phyloP scores from a whole-genome alignment of 2,113 vertebrate genomes.

The Notechis scutatus region DNA sequence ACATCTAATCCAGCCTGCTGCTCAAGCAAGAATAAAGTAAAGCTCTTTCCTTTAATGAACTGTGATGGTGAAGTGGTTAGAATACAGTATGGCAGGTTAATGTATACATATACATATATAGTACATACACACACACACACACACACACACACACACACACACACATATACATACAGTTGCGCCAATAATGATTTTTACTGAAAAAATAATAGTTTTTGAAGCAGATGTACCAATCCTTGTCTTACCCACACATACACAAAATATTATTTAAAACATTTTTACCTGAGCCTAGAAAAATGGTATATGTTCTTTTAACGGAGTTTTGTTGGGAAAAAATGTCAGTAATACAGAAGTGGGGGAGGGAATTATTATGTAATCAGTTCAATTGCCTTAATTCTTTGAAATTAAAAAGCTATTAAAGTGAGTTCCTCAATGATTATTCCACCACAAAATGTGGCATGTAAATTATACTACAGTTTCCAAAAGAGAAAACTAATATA shows the following conservation, averaged over 20 bases:
- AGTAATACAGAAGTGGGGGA: conserved; percentile 47
- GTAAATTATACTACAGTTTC: background rate
- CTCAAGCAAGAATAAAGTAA: too few relatives aligned
- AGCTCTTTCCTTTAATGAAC: too few relatives aligned
- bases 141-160: too few relatives aligned
- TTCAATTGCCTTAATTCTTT: conserved; percentile 1
- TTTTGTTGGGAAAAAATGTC: conserved; percentile 50
- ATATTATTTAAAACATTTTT: conserved; percentile 25
- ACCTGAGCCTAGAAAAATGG: background rate
- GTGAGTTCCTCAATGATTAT: background rate
- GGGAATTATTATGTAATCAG: background rate
- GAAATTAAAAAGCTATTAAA: conserved; percentile 1
- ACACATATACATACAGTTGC: background rate
- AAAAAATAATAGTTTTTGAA: background rate
- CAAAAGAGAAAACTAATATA: background rate
- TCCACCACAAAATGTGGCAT: background rate
- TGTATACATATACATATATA: too few relatives aligned
- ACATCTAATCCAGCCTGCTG: too few relatives aligned
- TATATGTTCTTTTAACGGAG: conserved; percentile 23
- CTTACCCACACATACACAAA: background rate
- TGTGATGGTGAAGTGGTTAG: too few relatives aligned
- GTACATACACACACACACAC: too few relatives aligned
- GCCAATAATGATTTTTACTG: conserved; percentile 6
- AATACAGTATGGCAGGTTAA: too few relatives aligned
- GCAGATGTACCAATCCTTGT: background rate